Percentiles rank a stretch among this genome's conserved stretches.
Conservation (phyloP, 2,888 invertebrate species). For the Microctonus hyperodae region DNA sequence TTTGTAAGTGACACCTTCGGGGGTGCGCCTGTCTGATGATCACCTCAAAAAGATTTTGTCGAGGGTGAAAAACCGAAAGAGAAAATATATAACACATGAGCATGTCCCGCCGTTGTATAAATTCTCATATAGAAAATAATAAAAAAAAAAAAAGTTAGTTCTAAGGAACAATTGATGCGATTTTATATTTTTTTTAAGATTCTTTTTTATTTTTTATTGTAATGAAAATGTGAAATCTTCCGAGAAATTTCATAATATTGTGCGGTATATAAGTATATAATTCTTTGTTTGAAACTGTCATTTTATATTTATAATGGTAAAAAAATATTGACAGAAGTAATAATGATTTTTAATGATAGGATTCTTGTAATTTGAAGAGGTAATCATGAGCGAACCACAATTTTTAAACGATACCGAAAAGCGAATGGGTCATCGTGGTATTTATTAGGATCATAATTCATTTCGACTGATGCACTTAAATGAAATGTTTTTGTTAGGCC, state of each 20-base stretch:
- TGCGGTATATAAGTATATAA: too few species aligned
- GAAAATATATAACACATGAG: background rate
- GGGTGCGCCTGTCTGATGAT: conserved; percentile 2
- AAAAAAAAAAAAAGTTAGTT: background rate
- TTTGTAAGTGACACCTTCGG: conserved; percentile 19
- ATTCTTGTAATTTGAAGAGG: conserved; percentile 36
- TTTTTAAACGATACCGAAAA: conserved; percentile 41
- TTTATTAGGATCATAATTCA: conserved; percentile 45
- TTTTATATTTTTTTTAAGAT: background rate
- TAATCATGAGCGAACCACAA: conserved; percentile 39
- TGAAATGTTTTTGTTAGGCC: conserved; percentile 39
- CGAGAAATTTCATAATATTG: background rate
- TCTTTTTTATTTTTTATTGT: too few species aligned
- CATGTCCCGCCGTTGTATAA: background rate
- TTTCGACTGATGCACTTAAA: conserved; percentile 42
- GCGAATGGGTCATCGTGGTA: conserved; percentile 36
- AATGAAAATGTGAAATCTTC: conserved; percentile 5
- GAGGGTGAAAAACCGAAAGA: conserved; percentile 17
- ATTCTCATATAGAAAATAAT: background rate
- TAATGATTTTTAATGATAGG: background rate
- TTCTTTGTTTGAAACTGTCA: too few species aligned
- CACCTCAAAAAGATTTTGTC: conserved; percentile 22
- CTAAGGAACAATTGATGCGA: conserved; percentile 8
- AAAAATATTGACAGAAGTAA: background rate
- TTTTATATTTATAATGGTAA: too few species aligned